Evolutionary conservation across 1,140 invertebrate species (phyloP).

Genomic region (Hirudo medicinalis): DNA sequence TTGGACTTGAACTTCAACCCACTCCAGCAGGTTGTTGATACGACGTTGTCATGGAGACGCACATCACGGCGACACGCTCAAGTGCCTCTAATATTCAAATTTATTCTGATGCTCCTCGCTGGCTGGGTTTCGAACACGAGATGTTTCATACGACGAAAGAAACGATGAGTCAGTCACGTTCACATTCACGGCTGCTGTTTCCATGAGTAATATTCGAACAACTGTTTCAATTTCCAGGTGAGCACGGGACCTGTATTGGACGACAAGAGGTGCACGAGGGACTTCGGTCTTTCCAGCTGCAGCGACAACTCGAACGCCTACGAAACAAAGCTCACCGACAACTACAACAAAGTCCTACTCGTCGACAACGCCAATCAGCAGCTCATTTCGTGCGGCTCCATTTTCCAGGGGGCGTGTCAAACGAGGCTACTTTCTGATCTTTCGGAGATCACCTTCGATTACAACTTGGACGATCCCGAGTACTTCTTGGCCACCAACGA

Average conservation of each 20-base stretch:
- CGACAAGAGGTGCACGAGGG: constrained; percentile 26
- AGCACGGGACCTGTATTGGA: constrained; percentile 46
- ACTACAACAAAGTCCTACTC: constrained; percentile 86
- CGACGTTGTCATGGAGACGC: no score
- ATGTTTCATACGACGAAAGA: no score
- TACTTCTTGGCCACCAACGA: constrained; percentile 82
- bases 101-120: no score
- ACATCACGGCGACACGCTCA: no score
- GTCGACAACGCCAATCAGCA: constrained; percentile 77
- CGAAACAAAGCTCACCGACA: constrained; percentile 63
- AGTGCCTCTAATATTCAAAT: no score
- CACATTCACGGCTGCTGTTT: no score
- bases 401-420: constrained; percentile 74
- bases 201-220: no score
- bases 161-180: no score
- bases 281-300: constrained; percentile 10
- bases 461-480: constrained; percentile 41
- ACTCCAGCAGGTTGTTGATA: not conserved
- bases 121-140: no score
- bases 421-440: constrained; percentile 79
- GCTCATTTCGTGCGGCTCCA: constrained; percentile 77
- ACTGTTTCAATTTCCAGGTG: not conserved
- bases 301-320: constrained; percentile 18
- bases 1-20: not conserved
- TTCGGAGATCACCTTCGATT: constrained; percentile 57